Percentiles rank a stretch among this genome's conserved stretches.
These are phyloP conservation scores for Xyrichtys novacula DNA, from an alignment of 2,797 vertebrate species.

Conservation along the genomic window DNA sequence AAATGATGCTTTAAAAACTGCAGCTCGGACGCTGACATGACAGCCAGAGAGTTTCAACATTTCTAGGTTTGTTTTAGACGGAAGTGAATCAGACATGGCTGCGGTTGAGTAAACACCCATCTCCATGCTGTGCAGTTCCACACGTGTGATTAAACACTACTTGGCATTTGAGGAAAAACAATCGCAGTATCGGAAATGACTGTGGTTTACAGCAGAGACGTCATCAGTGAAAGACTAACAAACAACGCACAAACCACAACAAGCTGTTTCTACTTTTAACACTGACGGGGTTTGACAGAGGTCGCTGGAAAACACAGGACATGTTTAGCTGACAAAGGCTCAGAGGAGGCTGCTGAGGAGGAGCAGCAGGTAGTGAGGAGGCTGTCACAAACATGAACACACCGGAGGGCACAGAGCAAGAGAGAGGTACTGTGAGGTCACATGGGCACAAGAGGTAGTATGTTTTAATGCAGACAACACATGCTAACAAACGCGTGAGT, in stretches of 20 bases:
- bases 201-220: conserved; percentile 50
- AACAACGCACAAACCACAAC: conserved; percentile 43
- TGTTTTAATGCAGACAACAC: too few species aligned
- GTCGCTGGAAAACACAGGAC: conserved; percentile 2
- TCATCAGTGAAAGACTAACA: conserved; percentile 49
- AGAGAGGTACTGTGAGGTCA: conserved; percentile 32
- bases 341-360: conserved; percentile 5
- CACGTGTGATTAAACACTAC: conserved; percentile 55
- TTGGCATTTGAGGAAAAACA: conserved; percentile 56
- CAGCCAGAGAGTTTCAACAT: conserved; percentile 50
- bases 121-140: conserved; percentile 54
- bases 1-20: conserved; percentile 48
- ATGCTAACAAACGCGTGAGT: too few species aligned
- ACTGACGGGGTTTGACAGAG: conserved; percentile 3
- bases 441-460: not conserved
- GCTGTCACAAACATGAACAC: conserved; percentile 46
- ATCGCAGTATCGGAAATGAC: conserved; percentile 47
- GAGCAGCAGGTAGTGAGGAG: conserved; percentile 10
- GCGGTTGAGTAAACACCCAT: conserved; percentile 57
- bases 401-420: conserved; percentile 32
- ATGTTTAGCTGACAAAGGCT: not conserved
- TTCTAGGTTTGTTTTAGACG: conserved; percentile 33
- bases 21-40: conserved; percentile 47
- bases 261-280: conserved; percentile 49
- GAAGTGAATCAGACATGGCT: conserved; percentile 45